Evolutionary conservation across 2,888 invertebrate genomes (phyloP), one percentile per base, ranked within the genome.

Genomic region (Phortica okadai): DNA sequence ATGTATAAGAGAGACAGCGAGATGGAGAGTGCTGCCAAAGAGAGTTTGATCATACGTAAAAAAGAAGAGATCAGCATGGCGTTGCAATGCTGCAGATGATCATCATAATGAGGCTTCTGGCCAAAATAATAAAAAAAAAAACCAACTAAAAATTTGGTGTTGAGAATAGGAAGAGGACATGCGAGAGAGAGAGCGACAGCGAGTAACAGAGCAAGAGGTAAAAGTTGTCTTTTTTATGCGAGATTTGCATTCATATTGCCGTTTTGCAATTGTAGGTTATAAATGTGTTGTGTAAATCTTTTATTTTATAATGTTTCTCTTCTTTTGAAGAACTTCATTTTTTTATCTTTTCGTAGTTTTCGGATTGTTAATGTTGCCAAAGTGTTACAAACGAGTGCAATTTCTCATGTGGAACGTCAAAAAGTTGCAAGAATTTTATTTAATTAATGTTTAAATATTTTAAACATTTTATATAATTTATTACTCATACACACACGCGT

Each of bases 241-340:
- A 50, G n/a, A 56, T 33, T 56, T 50, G 64, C 58, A n/a, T 21
- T 21, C 21, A 77, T 54, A 73, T 45, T 33, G 78, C 70, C 62
- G 73, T 82, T 77, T 64, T 76, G 80, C 75, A 76, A 79, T 85
- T 86, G 78, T 87, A 86, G 88, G 85, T 88, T 86, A 86, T 87
- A 87, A 81, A 77, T 87, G 87, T 88, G 88, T 86, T 86, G 88
- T 88, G 88, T 86, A 86, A 86, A 86, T 81, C 80, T 81, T 76
- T 59, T 79, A 64, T 72, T 73, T 76, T 78, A 33, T 62, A 59
- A 75, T 76, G 70, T 50, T 42, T 66, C 56, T 25, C 56, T 76
- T 74, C 69, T 69, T 54, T 54, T 16, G 21, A 76, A 81, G 62
- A 78, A 74, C 75, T 73, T 44, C 73, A 75, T 77, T 76, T 62